phyloP scores from a whole-genome alignment of 2,113 vertebrate genomes.

The Charina bottae region DNA sequence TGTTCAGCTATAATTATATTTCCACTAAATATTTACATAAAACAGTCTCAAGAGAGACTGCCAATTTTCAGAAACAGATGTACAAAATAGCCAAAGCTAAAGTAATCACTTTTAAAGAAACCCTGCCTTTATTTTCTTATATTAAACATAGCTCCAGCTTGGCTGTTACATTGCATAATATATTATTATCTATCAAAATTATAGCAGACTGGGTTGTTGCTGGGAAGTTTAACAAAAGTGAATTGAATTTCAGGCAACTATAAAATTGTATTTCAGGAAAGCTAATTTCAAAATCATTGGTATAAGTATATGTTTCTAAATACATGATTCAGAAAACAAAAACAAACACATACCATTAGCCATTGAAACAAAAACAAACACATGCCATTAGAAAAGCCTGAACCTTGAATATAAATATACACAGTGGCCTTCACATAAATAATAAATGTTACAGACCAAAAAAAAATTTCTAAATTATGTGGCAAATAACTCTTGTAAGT shows the following conservation, averaged over 20 bases:
- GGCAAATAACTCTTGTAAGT: constrained; percentile 12
- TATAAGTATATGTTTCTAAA: neutral
- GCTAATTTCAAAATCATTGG: constrained; percentile 32
- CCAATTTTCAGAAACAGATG: constrained; percentile 23
- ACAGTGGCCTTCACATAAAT: fast-evolving
- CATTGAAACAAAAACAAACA: neutral
- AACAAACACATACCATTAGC: neutral
- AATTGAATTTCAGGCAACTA: constrained; percentile 19
- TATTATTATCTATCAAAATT: constrained; percentile 44
- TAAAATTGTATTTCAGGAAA: constrained; percentile 38
- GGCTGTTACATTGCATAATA: neutral
- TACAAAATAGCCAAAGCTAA: constrained; percentile 11
- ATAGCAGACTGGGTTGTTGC: constrained; percentile 22
- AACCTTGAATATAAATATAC: neutral
- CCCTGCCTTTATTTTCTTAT: neutral
- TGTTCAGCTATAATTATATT: constrained; percentile 47
- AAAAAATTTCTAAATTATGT: constrained; percentile 16
- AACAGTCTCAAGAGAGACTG: constrained; percentile 21
- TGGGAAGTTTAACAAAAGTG: constrained; percentile 33
- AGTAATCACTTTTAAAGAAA: constrained; percentile 24
- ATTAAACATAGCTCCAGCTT: constrained; percentile 13
- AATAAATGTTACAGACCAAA: neutral
- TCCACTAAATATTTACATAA: constrained; percentile 46
- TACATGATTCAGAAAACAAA: neutral
- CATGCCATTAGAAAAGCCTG: neutral